Evolutionary conservation across 2,113 vertebrate genomes (phyloP).

Genomic region (Sterna hirundo): DNA sequence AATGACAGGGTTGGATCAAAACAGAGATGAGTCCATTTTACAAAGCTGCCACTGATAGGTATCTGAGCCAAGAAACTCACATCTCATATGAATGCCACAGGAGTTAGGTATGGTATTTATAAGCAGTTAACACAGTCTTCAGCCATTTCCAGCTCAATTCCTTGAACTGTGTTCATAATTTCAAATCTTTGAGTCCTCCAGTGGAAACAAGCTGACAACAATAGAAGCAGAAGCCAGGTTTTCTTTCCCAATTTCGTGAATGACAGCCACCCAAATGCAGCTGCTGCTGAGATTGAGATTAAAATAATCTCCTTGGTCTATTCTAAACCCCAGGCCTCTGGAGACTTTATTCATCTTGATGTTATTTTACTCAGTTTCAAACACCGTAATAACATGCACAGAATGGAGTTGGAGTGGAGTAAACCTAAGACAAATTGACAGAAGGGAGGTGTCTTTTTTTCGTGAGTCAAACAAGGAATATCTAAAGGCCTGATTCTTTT

Average conservation of each 20-base stretch:
- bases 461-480: not conserved
- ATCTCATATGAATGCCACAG: not conserved
- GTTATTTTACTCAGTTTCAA: not conserved
- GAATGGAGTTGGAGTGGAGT: accelerated
- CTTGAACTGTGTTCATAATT: not conserved
- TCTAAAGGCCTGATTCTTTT: not conserved
- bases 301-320: not conserved
- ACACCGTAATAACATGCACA: not conserved
- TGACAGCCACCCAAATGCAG: not conserved
- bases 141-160: not conserved
- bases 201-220: not conserved
- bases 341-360: not conserved
- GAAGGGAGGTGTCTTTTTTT: not conserved
- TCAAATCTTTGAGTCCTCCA: not conserved
- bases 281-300: not conserved
- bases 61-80: not conserved
- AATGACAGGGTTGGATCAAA: not conserved
- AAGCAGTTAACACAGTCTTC: not conserved
- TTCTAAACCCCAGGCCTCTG: not conserved
- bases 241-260: not conserved
- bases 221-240: not conserved
- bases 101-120: not conserved
- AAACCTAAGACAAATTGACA: not conserved
- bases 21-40: not conserved
- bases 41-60: not conserved